Percentiles rank a stretch among this genome's conserved stretches.
Conservation (phyloP, 1,140 invertebrate species). For the Drosophila triauraria region DNA sequence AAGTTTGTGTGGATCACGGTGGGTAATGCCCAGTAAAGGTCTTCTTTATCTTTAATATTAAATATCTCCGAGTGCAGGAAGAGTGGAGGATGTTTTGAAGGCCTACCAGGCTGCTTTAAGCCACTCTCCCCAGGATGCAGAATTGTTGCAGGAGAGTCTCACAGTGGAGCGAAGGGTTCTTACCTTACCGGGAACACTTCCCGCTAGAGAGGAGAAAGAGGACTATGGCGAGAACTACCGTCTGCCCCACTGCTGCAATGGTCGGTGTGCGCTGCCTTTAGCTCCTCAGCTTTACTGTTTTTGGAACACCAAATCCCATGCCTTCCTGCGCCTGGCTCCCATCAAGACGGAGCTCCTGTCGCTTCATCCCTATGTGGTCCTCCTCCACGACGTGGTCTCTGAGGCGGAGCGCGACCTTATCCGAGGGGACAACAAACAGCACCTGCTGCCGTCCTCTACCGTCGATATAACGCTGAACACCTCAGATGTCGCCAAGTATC, state of each 20-base stretch:
- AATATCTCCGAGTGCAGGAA: background rate
- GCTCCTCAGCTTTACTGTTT: constrained; percentile 14
- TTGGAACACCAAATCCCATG: constrained; percentile 17
- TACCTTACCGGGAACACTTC: background rate
- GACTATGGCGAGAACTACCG: background rate
- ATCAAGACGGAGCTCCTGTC: constrained; percentile 42
- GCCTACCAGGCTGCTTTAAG: background rate
- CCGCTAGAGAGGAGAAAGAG: background rate
- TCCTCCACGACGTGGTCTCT: constrained; percentile 28
- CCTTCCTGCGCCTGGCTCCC: constrained; percentile 26
- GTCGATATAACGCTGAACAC: fast-evolving
- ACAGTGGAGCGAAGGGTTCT: background rate
- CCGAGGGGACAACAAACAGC: background rate
- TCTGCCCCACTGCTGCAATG: constrained; percentile 21
- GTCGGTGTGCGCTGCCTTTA: background rate
- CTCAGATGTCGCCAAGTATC: background rate
- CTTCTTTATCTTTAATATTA: background rate
- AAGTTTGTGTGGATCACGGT: background rate
- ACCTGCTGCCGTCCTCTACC: background rate
- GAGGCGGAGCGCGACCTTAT: background rate
- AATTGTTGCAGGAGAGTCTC: constrained; percentile 1
- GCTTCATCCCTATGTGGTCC: constrained; percentile 12
- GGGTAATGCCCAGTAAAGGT: background rate
- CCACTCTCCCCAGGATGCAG: background rate
- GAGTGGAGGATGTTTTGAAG: background rate